Conservation (phyloP, 2,797 vertebrate species). For the Sebastiscus tertius region DNA sequence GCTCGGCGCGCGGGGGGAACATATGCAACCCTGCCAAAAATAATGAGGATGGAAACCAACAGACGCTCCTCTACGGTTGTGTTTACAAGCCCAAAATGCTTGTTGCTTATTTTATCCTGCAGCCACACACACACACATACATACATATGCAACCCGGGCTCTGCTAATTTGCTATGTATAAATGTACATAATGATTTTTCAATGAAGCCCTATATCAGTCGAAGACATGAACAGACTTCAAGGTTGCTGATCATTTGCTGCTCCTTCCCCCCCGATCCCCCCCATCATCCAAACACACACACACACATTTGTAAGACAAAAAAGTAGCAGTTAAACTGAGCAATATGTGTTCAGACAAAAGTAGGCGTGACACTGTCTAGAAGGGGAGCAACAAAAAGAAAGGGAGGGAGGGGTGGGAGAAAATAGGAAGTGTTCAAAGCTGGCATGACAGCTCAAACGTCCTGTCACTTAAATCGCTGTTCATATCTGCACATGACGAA, state of each 20-base stretch:
- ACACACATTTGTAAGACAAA: conserved; percentile 36
- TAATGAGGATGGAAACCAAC: conserved; percentile 91
- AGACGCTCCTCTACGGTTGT: conserved; percentile 86
- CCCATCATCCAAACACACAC: background rate
- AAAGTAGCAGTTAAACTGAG: conserved; percentile 68
- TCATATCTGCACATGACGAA: conserved; percentile 60
- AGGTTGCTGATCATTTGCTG: conserved; percentile 46
- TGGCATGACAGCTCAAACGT: conserved; percentile 68
- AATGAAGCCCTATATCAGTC: conserved; percentile 33
- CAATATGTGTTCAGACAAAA: conserved; percentile 74
- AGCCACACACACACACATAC: conserved; percentile 47
- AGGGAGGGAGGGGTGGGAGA: background rate
- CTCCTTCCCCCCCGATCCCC: background rate
- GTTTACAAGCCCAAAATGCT: conserved; percentile 90
- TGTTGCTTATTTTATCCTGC: conserved; percentile 80
- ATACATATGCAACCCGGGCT: conserved; percentile 23
- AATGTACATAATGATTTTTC: conserved; percentile 59
- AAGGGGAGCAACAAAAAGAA: conserved; percentile 22
- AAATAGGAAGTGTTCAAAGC: conserved; percentile 50
- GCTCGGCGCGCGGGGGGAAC: conserved; percentile 86
- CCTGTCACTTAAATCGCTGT: conserved; percentile 76
- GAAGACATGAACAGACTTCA: conserved; percentile 50
- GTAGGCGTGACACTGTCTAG: conserved; percentile 60
- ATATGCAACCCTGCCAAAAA: conserved; percentile 98
- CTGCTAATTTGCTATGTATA: conserved; percentile 43